These are phyloP conservation scores for Siniperca chuatsi DNA, from an alignment of 2,113 vertebrate genomes.

Conservation along the genomic window DNA sequence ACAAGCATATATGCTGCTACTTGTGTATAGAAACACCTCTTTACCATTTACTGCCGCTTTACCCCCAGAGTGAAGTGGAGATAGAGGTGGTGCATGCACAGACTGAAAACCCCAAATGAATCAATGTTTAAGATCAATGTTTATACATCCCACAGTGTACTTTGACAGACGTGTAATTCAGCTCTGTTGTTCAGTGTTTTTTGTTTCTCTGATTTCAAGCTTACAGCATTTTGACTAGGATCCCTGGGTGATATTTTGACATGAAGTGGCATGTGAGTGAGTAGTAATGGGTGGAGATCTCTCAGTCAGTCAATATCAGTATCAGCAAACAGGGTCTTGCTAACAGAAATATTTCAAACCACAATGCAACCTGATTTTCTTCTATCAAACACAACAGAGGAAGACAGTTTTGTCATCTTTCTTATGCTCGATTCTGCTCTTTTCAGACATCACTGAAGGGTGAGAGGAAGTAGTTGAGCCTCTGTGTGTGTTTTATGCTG, in stretches of 20 bases:
- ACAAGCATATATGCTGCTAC: neutral
- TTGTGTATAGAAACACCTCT: neutral
- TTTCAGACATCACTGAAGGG: neutral
- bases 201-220: constrained; percentile 20
- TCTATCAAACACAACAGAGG: neutral
- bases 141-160: constrained; percentile 1
- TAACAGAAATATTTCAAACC: neutral
- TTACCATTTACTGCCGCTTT: neutral
- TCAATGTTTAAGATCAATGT: constrained; percentile 20
- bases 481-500: neutral
- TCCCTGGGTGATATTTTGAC: constrained; percentile 6
- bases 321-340: neutral
- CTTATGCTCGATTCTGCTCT: neutral
- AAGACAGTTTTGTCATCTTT: neutral
- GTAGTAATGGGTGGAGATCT: constrained; percentile 7
- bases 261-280: neutral
- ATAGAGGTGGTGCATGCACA: neutral
- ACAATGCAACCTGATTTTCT: neutral
- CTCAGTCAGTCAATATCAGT: constrained; percentile 8
- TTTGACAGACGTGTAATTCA: constrained; percentile 12
- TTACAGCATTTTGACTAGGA: neutral
- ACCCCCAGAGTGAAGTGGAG: neutral
- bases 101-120: constrained; percentile 25
- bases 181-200: neutral
- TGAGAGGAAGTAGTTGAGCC: neutral